phyloP scores from a whole-genome alignment of 2,888 invertebrate species.

The Flexamia atlantica region DNA sequence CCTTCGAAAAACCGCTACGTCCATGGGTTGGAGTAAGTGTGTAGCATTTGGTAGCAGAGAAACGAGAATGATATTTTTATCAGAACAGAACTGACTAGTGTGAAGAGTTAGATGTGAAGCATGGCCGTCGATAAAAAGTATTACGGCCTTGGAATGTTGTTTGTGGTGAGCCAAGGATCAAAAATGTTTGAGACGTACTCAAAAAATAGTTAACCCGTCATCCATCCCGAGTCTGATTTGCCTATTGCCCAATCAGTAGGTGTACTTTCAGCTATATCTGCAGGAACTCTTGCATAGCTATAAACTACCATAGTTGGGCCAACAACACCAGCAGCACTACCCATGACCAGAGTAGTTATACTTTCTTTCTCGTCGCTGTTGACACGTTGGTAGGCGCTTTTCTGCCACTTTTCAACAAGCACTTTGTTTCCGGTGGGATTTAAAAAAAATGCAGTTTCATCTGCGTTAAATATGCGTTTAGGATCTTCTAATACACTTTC shows the following conservation, averaged over 20 bases:
- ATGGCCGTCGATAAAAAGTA: slow-evolving; percentile 69
- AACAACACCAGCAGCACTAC: slow-evolving; percentile 70
- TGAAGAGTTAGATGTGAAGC: slow-evolving; percentile 71
- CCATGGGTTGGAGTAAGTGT: slow-evolving; percentile 73
- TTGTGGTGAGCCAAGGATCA: slow-evolving; percentile 66
- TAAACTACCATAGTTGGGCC: slow-evolving; percentile 67
- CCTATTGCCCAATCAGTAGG: slow-evolving; percentile 67
- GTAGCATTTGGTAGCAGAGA: slow-evolving; percentile 73
- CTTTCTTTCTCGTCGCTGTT: slow-evolving; percentile 72
- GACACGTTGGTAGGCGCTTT: slow-evolving; percentile 69
- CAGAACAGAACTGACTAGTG: slow-evolving; percentile 73
- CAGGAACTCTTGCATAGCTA: slow-evolving; percentile 66
- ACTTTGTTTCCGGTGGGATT: slow-evolving; percentile 72
- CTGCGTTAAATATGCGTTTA: slow-evolving; percentile 72
- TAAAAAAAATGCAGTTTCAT: slow-evolving; percentile 73
- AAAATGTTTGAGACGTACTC: slow-evolving; percentile 68
- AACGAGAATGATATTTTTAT: slow-evolving; percentile 72
- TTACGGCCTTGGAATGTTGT: slow-evolving; percentile 69
- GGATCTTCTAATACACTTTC: slow-evolving; percentile 70
- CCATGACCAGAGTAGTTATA: slow-evolving; percentile 70
- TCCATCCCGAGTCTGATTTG: slow-evolving; percentile 67
- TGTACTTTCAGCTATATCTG: slow-evolving; percentile 63
- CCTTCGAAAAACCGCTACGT: slow-evolving; percentile 72
- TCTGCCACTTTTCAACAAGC: slow-evolving; percentile 70
- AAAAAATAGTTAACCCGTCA: slow-evolving; percentile 67